Evolutionary conservation across 2,888 invertebrate genomes (phyloP), one percentile per base, ranked within the genome.

Genomic region (Andrena flavipes): DNA sequence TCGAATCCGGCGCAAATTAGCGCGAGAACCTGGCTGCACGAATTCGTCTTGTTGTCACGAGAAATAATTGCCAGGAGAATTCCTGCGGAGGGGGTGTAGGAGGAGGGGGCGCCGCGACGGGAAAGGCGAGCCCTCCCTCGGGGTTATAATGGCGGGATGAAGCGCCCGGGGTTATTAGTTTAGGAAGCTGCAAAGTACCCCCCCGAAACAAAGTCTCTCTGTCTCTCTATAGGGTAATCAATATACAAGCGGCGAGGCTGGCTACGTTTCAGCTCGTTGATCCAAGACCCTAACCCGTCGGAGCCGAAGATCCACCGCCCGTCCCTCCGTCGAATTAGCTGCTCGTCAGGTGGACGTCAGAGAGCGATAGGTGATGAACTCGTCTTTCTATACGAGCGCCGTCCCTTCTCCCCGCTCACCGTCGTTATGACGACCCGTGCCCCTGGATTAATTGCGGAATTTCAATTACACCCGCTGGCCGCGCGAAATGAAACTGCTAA

Each of bases 121-220:
- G 75, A 60, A 76, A 74, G 75, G 63, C 67, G 84, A 75, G 51
- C 51, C 84, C 67, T 88, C 87, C 88, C 87, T 56, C 56, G 78
- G 81, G 87, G 84, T 88, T 87, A 87, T 88, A 86, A 90, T 85
- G 81, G 80, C 72, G 76, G 79, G 88, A 90, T 87, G 88, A 90
- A 87, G 82, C 87, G 90, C 90, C 88, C 76, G 87, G 80, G 91
- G 91, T 92, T 92, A 92, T 92, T 92, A 91, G 92, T 90, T 91
- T 91, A 92, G 91, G 92, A 92, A 91, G 90, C 90, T 90, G 89
- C 84, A 87, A 90, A 90, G 90, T 90, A 90, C 88, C 88, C 77
- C 77, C 42, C 74, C 23, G 90, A 88, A 90, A 90, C 90, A 90
- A 90, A 90, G 89, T 90, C 88, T 85, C 88, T 83, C 86, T 81